phyloP scores from a whole-genome alignment of 2,113 vertebrate genomes.

The Catharus minimus region DNA sequence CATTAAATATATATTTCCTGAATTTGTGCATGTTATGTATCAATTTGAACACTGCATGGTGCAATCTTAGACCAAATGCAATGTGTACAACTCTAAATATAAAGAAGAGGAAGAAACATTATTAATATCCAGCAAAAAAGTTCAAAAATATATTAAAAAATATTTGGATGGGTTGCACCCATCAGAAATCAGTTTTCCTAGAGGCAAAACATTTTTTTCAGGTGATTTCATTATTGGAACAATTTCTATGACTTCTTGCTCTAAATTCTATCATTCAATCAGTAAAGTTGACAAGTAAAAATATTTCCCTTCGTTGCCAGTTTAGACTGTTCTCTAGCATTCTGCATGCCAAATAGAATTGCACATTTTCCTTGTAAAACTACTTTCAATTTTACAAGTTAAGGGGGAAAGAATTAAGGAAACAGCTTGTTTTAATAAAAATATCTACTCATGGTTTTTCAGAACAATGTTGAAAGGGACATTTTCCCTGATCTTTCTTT shows the following conservation, averaged over 20 bases:
- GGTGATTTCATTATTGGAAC: background rate
- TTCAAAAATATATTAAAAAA: background rate
- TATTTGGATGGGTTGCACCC: background rate
- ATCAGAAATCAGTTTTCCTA: background rate
- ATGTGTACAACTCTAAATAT: background rate
- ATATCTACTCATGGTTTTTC: background rate
- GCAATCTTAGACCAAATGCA: background rate
- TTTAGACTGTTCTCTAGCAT: background rate
- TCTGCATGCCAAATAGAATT: background rate
- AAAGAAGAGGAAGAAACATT: background rate
- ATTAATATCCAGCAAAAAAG: background rate
- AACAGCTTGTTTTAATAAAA: constrained; percentile 5
- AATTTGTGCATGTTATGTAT: background rate
- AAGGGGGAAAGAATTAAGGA: background rate
- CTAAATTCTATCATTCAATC: constrained; percentile 24
- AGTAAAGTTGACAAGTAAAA: constrained; percentile 15
- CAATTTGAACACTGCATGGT: background rate
- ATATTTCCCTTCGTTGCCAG: constrained; percentile 9
- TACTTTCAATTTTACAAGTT: background rate
- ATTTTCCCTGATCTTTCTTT: background rate
- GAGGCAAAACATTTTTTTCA: background rate
- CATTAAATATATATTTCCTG: background rate
- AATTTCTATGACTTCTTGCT: constrained; percentile 25
- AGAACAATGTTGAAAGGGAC: background rate
- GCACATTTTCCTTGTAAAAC: background rate